Conservation (phyloP, 2,113 vertebrate species). For the Oncorhynchus masou region DNA sequence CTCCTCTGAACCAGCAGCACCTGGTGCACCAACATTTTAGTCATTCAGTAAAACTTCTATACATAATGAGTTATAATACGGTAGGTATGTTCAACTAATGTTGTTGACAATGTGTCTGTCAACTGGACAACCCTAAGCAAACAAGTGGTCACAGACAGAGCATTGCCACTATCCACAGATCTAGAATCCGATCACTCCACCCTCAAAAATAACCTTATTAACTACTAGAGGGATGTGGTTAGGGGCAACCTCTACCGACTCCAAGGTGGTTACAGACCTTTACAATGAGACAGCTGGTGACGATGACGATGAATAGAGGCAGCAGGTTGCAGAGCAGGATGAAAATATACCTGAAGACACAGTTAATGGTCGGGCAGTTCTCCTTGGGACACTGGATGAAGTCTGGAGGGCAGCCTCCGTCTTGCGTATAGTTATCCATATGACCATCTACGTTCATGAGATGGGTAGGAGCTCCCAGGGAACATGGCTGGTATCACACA, state of each 20-base stretch:
- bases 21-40: no score
- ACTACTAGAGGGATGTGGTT: no score
- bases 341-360: conserved; percentile 63
- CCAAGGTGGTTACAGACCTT: not conserved
- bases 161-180: no score
- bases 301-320: conserved; percentile 66
- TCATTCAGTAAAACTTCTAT: no score
- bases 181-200: no score
- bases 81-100: no score
- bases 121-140: no score
- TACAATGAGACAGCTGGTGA: conserved; percentile 62
- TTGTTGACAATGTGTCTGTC: no score
- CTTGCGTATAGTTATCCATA: conserved; percentile 23
- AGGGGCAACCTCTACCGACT: no score
- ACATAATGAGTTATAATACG: no score
- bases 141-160: no score
- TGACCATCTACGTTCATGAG: conserved; percentile 13
- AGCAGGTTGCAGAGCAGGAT: conserved; percentile 55
- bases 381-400: conserved; percentile 60
- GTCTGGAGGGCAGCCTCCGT: conserved; percentile 48
- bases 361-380: conserved; percentile 47
- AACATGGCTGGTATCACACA: conserved; percentile 42
- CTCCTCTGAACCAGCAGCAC: conserved; percentile 54
- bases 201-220: no score
- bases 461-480: conserved; percentile 50